Base-by-base conservation (phyloP, 1,140 invertebrate genomes). In the Melipona quadrifasciata region DNA sequence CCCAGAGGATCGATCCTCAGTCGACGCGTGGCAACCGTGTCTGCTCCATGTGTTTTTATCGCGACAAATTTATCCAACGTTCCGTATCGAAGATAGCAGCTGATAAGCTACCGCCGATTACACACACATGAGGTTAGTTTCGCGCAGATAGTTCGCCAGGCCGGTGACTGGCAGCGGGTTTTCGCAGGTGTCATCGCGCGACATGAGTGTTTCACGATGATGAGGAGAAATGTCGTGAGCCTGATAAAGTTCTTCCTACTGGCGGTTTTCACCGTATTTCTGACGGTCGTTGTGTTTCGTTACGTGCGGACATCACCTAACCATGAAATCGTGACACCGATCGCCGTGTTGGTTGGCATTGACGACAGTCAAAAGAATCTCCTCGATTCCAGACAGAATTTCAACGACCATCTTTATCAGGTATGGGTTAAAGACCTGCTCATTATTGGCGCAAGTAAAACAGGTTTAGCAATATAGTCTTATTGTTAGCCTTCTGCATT, bases 161-260 rank as follows among this genome's bases (percentile, higher is more conserved):
- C 61, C 51, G 71, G 78, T 74, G 58, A 68, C 39, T 34, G 27
- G 76, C 31, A 61, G 51, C 68, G n/a, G 19, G 70, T 65, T 34
- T 51, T 51, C 21, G 31, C 21, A 19, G 58, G 47, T 75, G 64
- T 68, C 71, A 39, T 58, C 67, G 65, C 67, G 57, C 87, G 84
- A 86, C 81, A 92, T 91, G 90, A 84, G 71, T 61, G 78, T 61
- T 71, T 75, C 84, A 80, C 80, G 79, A 95, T 87, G 85, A 95
- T 95, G 94, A 94, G 91, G 89, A 93, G 94, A 67, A 95, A 95
- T 92, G 91, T 94, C 55, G 91, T 95, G 86, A 95, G 94, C 91
- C 87, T 94, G 80, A 86, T 95, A 53, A 95, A 95, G 85, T 95
- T 95, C 83, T 87, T 93, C 70, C 89, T 92, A 24, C 85, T 95